Conservation (phyloP, 2,888 invertebrate genomes). For the Drosophila tanythrix region DNA sequence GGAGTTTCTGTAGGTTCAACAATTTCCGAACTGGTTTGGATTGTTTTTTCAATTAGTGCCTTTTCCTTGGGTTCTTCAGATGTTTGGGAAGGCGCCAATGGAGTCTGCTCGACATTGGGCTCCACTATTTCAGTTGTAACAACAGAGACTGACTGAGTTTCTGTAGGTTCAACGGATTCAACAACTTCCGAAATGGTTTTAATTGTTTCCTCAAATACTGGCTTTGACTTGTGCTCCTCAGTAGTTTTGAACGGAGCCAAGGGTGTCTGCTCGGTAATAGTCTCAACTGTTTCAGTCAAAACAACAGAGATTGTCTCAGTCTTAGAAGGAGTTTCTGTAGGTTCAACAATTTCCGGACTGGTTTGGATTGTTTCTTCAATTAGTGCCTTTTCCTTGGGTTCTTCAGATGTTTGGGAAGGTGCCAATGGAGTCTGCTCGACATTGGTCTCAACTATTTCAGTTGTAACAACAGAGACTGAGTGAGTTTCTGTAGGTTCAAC, state of each 20-base stretch:
- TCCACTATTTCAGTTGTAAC: too few species aligned
- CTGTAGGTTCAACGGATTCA: too few species aligned
- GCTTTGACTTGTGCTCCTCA: neutral
- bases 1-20: neutral
- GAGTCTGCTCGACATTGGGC: too few species aligned
- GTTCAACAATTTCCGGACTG: neutral
- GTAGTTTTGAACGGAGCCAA: constrained; percentile 23
- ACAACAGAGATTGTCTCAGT: neutral
- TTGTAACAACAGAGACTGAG: too few species aligned
- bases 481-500: neutral
- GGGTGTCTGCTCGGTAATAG: neutral
- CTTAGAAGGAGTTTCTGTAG: neutral
- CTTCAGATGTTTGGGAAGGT: constrained; percentile 18
- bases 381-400: neutral
- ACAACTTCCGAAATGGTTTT: neutral
- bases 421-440: constrained; percentile 20
- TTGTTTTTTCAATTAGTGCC: too few species aligned
- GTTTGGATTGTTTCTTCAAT: constrained; percentile 8
- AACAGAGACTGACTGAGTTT: too few species aligned
- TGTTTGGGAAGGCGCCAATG: too few species aligned
- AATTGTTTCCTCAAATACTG: neutral
- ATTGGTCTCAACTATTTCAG: neutral
- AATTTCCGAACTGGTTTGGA: too few species aligned
- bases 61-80: too few species aligned
- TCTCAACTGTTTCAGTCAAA: constrained; percentile 6